Base-by-base conservation (phyloP, 2,888 invertebrate genomes). In the Lycocerus yunnanus region DNA sequence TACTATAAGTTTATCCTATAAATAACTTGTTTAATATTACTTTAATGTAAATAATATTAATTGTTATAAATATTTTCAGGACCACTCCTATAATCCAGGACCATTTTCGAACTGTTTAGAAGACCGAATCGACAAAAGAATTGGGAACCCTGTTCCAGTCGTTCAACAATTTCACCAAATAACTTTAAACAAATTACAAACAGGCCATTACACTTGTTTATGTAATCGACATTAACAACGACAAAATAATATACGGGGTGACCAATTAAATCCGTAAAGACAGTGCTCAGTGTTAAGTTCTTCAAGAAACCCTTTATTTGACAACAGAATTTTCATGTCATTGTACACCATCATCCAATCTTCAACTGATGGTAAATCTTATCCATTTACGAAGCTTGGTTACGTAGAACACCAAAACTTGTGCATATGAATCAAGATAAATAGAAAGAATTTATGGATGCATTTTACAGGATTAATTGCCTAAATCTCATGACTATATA, bases 261-360 rank as follows among this genome's bases (percentile, higher is more conserved):
- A 95, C 84, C 92, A 93, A 71, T 88, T 96, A 69, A 94, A 95
- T 81, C 89, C 96, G 94, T 59, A 92, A 97, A 0, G 96, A 96
- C 82, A 94, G 93, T 13, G 93, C 94, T 13, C 95, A 96, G 94
- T 96, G 0, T 91, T 94, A 0, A 95, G 94, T 69, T 96, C 86
- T 97, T 96, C 87, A 96, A 96, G 85, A 94, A 95, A 92, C 43
- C 94, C 96, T 0, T 88, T 97, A 4, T 96, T 97, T 84, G 94
- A 95, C 96, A 0, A 90, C 91, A 4, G 95, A 96, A 84, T 97
- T 97, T 96, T 1, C 96, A 97, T 81, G 95, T 0, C 88, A 96
- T 0, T 96, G 96, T 84, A 96, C 96, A 0, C 96, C 0, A 91
- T 94, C 3, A 87, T 96, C 66, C 93, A 93, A 8, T 94, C 95